Conservation (phyloP, 2,113 vertebrate species). For the Clupea harengus region DNA sequence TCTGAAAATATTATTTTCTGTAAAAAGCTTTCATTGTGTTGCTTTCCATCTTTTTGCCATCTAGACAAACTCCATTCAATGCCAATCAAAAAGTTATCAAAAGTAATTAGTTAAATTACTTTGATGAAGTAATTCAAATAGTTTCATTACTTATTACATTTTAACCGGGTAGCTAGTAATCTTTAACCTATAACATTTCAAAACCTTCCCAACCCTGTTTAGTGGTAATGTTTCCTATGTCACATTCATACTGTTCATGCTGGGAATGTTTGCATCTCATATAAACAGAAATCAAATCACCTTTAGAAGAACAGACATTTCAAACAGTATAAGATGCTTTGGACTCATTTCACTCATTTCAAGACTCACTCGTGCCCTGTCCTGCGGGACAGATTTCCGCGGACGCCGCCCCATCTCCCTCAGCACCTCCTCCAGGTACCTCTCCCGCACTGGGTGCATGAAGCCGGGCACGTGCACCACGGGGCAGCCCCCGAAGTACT, state of each 20-base stretch:
- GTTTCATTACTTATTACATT: no score
- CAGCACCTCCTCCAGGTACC: slow-evolving; percentile 89
- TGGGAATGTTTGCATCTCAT: background rate
- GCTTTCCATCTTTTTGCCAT: no score
- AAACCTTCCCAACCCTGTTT: no score
- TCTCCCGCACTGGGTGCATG: slow-evolving; percentile 91
- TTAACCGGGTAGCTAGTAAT: no score
- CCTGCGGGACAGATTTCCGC: slow-evolving; percentile 49
- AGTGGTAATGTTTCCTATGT: background rate
- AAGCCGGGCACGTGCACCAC: slow-evolving; percentile 90
- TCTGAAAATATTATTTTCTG: no score
- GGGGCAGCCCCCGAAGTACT: slow-evolving; percentile 86
- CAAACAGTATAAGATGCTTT: background rate
- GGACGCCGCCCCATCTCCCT: slow-evolving; percentile 72
- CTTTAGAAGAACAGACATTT: background rate
- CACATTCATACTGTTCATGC: background rate
- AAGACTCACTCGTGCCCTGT: slow-evolving; percentile 59
- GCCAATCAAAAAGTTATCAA: no score
- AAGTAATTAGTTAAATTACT: no score
- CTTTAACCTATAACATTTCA: no score
- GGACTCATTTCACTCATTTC: background rate
- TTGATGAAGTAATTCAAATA: no score
- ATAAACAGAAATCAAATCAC: background rate
- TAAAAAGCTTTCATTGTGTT: no score
- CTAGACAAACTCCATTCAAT: no score